phyloP scores from a whole-genome alignment of 92 coral and sea anemone genomes.

The Umimayanthus kanabou region DNA sequence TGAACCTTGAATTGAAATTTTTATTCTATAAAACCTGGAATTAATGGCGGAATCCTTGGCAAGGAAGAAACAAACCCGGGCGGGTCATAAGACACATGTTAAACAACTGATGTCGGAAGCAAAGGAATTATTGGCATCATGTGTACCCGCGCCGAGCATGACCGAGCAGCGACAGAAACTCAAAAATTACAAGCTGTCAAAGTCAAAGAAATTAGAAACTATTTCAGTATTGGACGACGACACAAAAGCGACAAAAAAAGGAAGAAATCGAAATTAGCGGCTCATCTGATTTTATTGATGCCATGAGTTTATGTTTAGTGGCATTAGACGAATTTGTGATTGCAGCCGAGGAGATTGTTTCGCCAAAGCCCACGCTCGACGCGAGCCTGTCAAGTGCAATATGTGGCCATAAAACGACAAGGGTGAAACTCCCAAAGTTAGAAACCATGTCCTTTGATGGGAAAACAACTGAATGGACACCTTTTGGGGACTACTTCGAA shows the following conservation, averaged over 20 bases:
- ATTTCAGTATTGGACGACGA: too few species aligned
- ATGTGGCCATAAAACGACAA: background rate
- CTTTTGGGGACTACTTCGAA: conserved; percentile 7
- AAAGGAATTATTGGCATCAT: conserved; percentile 14
- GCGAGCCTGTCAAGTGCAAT: background rate
- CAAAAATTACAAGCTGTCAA: background rate
- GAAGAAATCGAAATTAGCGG: too few species aligned
- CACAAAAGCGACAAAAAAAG: too few species aligned
- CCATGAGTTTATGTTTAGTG: conserved; percentile 30
- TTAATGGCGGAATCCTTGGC: background rate
- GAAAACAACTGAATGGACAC: background rate
- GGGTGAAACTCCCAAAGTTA: conserved; percentile 29
- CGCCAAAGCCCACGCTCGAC: background rate
- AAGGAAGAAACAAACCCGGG: conserved; percentile 39
- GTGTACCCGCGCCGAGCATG: background rate
- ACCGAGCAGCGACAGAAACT: conserved; percentile 27
- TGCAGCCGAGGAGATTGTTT: too few species aligned
- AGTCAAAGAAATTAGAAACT: conserved; percentile 10
- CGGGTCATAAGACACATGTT: conserved; percentile 35
- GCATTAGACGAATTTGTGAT: conserved; percentile 26
- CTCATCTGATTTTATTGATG: too few species aligned
- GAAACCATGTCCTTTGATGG: background rate
- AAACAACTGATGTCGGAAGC: conserved; percentile 26
- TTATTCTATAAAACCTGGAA: background rate
- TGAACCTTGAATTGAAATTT: background rate